phyloP scores from a whole-genome alignment of 2,888 invertebrate species.

The Camptogramma bilineatum region DNA sequence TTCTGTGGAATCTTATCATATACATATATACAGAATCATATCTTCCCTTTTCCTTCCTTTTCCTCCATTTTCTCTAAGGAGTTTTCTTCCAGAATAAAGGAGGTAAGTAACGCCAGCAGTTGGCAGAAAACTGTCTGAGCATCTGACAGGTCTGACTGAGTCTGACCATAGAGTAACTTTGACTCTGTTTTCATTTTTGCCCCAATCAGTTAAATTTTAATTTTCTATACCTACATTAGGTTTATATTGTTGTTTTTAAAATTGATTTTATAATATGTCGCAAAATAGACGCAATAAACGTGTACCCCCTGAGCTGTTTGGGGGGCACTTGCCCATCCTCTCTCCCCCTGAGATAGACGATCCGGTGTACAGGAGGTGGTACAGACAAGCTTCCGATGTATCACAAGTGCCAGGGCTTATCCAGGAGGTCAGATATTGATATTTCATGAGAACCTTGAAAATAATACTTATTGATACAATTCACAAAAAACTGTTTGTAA shows the following conservation, averaged over 20 bases:
- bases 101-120: no score
- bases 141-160: neutral
- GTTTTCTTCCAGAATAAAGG: no score
- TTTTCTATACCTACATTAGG: neutral
- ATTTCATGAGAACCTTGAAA: neutral
- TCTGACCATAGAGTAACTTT: neutral
- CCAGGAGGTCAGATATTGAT: constrained; percentile 13
- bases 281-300: constrained; percentile 1
- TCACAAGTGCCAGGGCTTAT: constrained; percentile 23
- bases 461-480: no score
- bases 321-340: constrained; percentile 24
- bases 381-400: constrained; percentile 31
- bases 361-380: constrained; percentile 24
- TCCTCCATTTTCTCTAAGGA: no score
- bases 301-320: constrained; percentile 18
- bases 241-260: neutral
- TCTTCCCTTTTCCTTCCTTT: no score
- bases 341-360: constrained; percentile 23
- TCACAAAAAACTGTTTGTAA: no score
- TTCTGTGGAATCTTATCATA: no score
- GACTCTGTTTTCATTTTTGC: neutral
- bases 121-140: neutral
- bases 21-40: no score
- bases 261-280: constrained; percentile 12
- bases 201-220: neutral